Conservation (phyloP, 2,113 vertebrate species). For the Climacteris rufus region DNA sequence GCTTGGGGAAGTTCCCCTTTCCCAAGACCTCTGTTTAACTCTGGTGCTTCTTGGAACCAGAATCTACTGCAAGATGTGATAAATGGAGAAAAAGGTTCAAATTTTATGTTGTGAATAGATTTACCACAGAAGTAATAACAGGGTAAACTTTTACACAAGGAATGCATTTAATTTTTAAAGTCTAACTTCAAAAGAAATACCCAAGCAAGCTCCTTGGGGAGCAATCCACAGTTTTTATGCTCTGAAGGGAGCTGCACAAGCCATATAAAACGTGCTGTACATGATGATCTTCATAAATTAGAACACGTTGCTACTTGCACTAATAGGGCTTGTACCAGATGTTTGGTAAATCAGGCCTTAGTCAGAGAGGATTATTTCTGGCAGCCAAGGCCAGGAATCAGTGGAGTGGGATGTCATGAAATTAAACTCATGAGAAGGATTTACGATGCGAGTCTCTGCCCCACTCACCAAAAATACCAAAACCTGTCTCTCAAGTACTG, state of each 20-base stretch:
- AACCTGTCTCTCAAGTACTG: slow-evolving; percentile 44
- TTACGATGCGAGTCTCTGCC: background rate
- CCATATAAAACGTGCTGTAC: background rate
- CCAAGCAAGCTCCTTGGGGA: background rate
- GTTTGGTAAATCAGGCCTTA: slow-evolving; percentile 54
- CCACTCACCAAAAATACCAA: slow-evolving; percentile 18
- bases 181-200: background rate
- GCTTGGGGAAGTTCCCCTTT: background rate
- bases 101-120: background rate
- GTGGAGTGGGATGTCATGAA: slow-evolving; percentile 33
- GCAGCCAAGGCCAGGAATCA: slow-evolving; percentile 35
- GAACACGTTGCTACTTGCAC: slow-evolving; percentile 47
- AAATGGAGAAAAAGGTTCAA: background rate
- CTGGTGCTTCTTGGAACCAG: background rate
- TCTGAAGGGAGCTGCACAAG: background rate
- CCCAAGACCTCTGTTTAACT: background rate
- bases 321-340: slow-evolving; percentile 57
- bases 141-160: background rate
- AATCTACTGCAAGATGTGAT: background rate
- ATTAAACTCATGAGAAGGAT: slow-evolving; percentile 32
- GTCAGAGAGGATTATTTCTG: slow-evolving; percentile 60
- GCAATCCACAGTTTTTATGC: background rate
- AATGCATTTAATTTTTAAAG: background rate
- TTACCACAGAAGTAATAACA: background rate
- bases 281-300: slow-evolving; percentile 2